Evolutionary conservation across 2,888 invertebrate genomes (phyloP).

Genomic region (Andrena bicolor): DNA sequence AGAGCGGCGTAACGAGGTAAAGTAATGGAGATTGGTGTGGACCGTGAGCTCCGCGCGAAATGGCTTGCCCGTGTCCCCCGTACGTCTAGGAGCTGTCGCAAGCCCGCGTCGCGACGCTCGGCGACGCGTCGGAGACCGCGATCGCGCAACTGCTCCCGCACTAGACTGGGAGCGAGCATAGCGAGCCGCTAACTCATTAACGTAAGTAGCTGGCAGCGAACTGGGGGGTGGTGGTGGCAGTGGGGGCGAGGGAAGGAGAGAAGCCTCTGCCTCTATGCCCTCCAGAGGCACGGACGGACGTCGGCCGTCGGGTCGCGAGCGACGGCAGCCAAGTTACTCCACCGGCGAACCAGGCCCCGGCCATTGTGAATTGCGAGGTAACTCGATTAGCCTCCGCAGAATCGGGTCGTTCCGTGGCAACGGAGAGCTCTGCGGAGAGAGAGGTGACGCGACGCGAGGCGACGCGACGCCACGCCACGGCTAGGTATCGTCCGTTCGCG

Average conservation of each 20-base stretch:
- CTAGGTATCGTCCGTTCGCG: not conserved
- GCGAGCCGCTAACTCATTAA: constrained; percentile 79
- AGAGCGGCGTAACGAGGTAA: constrained; percentile 75
- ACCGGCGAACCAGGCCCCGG: constrained; percentile 37
- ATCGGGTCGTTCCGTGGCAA: constrained; percentile 44
- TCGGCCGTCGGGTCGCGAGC: constrained; percentile 1
- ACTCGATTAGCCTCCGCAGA: constrained; percentile 71
- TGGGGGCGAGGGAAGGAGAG: not conserved
- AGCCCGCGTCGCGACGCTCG: constrained; percentile 25
- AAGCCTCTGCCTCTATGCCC: not conserved
- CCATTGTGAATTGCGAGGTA: constrained; percentile 73
- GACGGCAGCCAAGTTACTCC: not conserved
- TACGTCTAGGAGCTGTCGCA: constrained; percentile 48
- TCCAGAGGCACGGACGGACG: not conserved
- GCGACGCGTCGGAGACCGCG: constrained; percentile 54
- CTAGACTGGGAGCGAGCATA: constrained; percentile 65
- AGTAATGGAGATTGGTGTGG: constrained; percentile 81
- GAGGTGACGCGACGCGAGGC: not conserved
- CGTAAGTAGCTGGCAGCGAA: constrained; percentile 74
- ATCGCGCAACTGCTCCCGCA: constrained; percentile 32
- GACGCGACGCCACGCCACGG: not conserved
- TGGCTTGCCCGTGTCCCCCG: constrained; percentile 28
- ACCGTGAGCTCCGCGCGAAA: constrained; percentile 64
- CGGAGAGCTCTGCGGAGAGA: not conserved
- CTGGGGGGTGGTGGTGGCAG: not conserved